These are phyloP conservation scores for Lepidotrigona ventralis DNA, from an alignment of 1,140 invertebrate genomes.

Conservation along the genomic window DNA sequence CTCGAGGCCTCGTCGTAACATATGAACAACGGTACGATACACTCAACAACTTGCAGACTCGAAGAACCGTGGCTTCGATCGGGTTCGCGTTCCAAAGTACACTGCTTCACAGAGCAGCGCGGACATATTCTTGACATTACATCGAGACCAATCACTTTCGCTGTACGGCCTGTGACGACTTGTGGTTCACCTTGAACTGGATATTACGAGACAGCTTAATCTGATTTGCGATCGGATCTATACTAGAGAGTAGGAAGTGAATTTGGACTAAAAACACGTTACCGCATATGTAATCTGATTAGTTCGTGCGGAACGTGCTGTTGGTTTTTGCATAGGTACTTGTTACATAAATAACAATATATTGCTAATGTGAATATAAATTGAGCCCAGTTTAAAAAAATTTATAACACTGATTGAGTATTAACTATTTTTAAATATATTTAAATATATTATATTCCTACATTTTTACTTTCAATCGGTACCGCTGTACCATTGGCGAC, in stretches of 20 bases:
- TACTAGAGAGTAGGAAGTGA: neutral
- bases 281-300: neutral
- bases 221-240: conserved; percentile 52
- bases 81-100: conserved; percentile 61
- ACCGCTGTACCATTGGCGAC: no score
- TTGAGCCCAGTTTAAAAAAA: neutral
- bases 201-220: conserved; percentile 52
- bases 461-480: no score
- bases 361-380: neutral
- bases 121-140: conserved; percentile 63
- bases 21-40: neutral
- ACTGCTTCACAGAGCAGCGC: conserved; percentile 59
- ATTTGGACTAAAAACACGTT: neutral
- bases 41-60: neutral
- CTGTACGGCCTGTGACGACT: conserved; percentile 58
- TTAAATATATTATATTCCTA: no score
- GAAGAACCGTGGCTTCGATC: conserved; percentile 32
- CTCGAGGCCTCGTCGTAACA: neutral
- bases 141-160: conserved; percentile 54
- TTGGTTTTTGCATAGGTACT: neutral
- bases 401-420: neutral
- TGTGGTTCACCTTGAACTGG: conserved; percentile 68
- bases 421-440: no score
- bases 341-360: neutral
- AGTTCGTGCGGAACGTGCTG: neutral